These are phyloP conservation scores for Parazoanthus darwini DNA, from an alignment of 92 coral and sea anemone species.

Conservation along the genomic window DNA sequence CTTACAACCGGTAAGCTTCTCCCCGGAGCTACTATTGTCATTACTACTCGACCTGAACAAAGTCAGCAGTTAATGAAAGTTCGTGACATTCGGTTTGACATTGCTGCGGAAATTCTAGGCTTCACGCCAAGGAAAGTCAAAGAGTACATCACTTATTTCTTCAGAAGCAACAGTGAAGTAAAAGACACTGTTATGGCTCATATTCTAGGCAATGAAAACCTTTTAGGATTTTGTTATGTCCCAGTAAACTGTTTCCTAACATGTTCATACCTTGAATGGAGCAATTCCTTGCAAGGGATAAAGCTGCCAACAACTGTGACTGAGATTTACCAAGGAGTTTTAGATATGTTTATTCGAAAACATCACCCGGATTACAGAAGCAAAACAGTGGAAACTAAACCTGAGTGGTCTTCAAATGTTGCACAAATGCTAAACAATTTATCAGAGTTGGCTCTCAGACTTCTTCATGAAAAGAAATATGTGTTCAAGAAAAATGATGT, in stretches of 20 bases:
- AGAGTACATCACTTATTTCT: background rate
- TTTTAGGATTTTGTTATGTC: slow-evolving; percentile 10
- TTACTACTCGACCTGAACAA: background rate
- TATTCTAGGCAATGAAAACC: background rate
- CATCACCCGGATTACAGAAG: slow-evolving; percentile 21
- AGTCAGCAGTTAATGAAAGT: background rate
- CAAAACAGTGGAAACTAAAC: background rate
- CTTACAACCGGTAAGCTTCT: background rate
- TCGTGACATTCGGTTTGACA: background rate
- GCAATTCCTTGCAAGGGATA: background rate
- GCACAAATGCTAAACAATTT: background rate
- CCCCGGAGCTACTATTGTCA: background rate
- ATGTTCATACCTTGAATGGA: background rate
- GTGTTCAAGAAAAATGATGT: slow-evolving; percentile 11
- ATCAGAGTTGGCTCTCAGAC: background rate
- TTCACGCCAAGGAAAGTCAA: background rate
- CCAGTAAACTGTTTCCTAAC: background rate
- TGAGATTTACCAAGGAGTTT: slow-evolving; percentile 33
- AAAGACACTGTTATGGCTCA: background rate
- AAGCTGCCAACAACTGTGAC: slow-evolving; percentile 23
- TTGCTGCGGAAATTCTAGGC: background rate
- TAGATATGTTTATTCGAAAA: slow-evolving; percentile 16
- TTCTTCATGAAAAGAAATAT: background rate
- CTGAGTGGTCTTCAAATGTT: background rate
- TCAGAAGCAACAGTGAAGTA: background rate